Percentiles rank a stretch among this genome's conserved stretches.
phyloP scores from a whole-genome alignment of 2,113 vertebrate species.

The Synodontis membranacea region DNA sequence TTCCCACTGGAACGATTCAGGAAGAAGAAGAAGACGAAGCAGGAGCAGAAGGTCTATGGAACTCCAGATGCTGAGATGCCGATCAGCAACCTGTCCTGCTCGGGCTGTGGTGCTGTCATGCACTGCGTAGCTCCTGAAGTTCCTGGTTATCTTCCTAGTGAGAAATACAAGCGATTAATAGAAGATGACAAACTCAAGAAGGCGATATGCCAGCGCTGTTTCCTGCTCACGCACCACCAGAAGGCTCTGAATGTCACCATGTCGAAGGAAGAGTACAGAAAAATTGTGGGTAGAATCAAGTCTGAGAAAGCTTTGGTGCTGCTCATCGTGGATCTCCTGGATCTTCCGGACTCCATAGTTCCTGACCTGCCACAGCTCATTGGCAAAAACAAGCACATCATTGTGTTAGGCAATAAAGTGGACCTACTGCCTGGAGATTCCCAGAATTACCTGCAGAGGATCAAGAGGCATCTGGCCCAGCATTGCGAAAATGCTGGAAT shows the following conservation, averaged over 20 bases:
- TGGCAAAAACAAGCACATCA: slow-evolving; percentile 73
- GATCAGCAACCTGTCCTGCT: slow-evolving; percentile 72
- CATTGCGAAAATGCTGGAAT: slow-evolving; percentile 69
- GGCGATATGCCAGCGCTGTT: slow-evolving; percentile 83
- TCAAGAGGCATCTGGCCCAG: slow-evolving; percentile 65
- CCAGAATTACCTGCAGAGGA: slow-evolving; percentile 73
- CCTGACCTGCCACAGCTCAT: slow-evolving; percentile 69
- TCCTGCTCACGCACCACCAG: slow-evolving; percentile 76
- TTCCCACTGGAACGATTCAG: slow-evolving; percentile 55
- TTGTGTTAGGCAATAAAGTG: slow-evolving; percentile 86
- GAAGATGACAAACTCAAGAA: slow-evolving; percentile 52
- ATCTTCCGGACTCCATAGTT: slow-evolving; percentile 82
- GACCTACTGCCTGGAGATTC: slow-evolving; percentile 81
- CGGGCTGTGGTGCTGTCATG: slow-evolving; percentile 84
- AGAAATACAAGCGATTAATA: slow-evolving; percentile 73
- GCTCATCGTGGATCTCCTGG: slow-evolving; percentile 82
- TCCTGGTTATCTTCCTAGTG: slow-evolving; percentile 82
- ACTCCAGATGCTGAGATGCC: slow-evolving; percentile 65
- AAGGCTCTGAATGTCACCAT: slow-evolving; percentile 73
- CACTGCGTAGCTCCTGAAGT: slow-evolving; percentile 70
- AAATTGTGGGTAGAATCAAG: slow-evolving; percentile 65
- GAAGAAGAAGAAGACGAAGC: slow-evolving; percentile 45
- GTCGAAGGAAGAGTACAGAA: slow-evolving; percentile 71
- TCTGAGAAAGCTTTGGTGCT: slow-evolving; percentile 77
- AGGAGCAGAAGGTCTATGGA: slow-evolving; percentile 63